Base-by-base conservation (phyloP, 2,113 vertebrate genomes). In the Phrynocephalus versicolor region DNA sequence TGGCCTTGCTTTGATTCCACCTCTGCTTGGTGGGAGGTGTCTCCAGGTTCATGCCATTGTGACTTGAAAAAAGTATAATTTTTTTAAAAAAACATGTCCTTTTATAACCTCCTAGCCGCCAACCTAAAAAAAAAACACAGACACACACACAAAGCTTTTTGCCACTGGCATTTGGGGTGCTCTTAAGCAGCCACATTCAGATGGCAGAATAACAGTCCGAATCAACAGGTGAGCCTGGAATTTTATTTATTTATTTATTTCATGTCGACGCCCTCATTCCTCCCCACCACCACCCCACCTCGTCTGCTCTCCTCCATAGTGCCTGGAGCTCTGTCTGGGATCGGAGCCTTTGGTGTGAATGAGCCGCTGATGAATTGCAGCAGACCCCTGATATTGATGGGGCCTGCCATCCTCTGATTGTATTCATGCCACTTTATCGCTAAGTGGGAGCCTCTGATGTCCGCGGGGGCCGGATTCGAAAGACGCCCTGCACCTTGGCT, bases 331-430 rank as follows among this genome's bases (percentile, higher is more conserved):
- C 4, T 7, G 83, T 81, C 88, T 89, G 35, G 1, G 80, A 27
- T 23, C 65, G 18, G 62, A 69, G 64, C 82, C 5, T 57, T 89
- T 58, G 92, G 62, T 88, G 88, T 87, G 86, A 87, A 92, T 71
- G 85, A 92, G 62, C 3, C 81, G 0, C 0, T 60, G 88, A 82
- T 73, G 35, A 76, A 1, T 12, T 77, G 1, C 0, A 0, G 55
- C 1, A 0, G 64, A 65, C 81, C 79, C 2, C 2, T 60, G 78
- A 79, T 81, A 30, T 79, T 4, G 1, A 88, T 67, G 85, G 77
- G 14, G 6, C 67, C 86, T 83, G 80, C 85, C 88, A 89, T 82
- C 64, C 78, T 19, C 41, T 16, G 0, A 84, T 74, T 9, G 23
- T 70, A 88, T 88, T 81, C 83, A 64, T 0, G 0, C 79, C 85